Conservation (phyloP, 1,140 invertebrate species). For the Papilio xuthus region DNA sequence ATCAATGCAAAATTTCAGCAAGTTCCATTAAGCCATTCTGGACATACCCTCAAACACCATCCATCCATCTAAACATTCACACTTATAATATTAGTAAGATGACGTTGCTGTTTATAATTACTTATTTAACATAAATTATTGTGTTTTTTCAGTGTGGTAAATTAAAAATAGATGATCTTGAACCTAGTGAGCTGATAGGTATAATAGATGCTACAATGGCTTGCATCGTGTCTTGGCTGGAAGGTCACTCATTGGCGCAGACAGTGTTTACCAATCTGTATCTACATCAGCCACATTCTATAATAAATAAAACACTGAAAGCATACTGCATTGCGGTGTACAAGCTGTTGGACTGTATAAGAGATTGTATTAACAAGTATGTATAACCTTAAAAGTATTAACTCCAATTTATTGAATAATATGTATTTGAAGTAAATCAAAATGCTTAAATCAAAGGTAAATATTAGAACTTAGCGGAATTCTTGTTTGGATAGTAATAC, state of each 20-base stretch:
- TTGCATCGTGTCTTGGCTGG: slow-evolving; percentile 96
- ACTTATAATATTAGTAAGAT: too few relatives aligned
- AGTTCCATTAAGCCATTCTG: too few relatives aligned
- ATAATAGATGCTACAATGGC: slow-evolving; percentile 97
- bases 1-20: too few relatives aligned
- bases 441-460: too few relatives aligned
- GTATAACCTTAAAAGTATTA: slow-evolving; percentile 48
- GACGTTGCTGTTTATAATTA: too few relatives aligned
- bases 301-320: slow-evolving; percentile 92
- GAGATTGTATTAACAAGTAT: slow-evolving; percentile 93
- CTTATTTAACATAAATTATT: slow-evolving; percentile 23
- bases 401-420: too few relatives aligned
- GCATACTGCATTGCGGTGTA: slow-evolving; percentile 94
- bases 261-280: slow-evolving; percentile 99
- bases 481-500: too few relatives aligned
- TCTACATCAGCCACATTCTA: slow-evolving; percentile 93
- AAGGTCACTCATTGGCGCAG: slow-evolving; percentile 97
- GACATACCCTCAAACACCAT: too few relatives aligned
- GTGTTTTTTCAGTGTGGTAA: slow-evolving; percentile 84
- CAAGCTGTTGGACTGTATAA: slow-evolving; percentile 95
- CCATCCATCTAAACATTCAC: too few relatives aligned
- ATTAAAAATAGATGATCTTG: slow-evolving; percentile 90
- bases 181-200: slow-evolving; percentile 88
- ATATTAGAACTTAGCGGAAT: too few relatives aligned
- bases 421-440: too few relatives aligned